These are phyloP conservation scores for Enteromius anoplus DNA, from an alignment of 2,797 vertebrate genomes.

Conservation along the genomic window DNA sequence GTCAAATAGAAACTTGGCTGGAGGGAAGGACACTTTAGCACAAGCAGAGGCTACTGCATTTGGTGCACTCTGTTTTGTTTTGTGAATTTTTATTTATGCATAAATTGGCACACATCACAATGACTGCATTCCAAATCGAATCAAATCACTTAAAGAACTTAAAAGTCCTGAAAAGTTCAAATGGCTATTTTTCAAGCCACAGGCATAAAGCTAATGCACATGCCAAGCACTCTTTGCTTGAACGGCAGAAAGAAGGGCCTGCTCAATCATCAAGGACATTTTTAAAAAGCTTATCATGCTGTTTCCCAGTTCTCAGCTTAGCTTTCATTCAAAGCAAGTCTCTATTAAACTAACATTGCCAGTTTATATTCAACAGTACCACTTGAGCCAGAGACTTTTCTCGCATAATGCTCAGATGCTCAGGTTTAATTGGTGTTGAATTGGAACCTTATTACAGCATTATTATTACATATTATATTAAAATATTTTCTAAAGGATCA, in stretches of 20 bases:
- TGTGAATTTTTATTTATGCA: neutral
- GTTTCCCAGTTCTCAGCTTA: slow-evolving; percentile 31
- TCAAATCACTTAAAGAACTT: slow-evolving; percentile 17
- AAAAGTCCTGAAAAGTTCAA: slow-evolving; percentile 37
- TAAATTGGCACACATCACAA: slow-evolving; percentile 24
- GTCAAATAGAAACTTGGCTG: slow-evolving; percentile 21
- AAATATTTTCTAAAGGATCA: neutral
- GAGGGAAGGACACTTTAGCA: slow-evolving; percentile 31
- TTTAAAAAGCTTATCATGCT: slow-evolving; percentile 45
- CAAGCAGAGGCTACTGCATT: neutral
- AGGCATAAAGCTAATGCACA: slow-evolving; percentile 15
- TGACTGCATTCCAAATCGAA: slow-evolving; percentile 30
- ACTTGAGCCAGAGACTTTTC: neutral
- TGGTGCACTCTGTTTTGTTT: slow-evolving; percentile 24
- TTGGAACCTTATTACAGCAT: neutral
- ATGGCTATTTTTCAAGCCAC: slow-evolving; percentile 37
- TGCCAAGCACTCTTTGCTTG: slow-evolving; percentile 21
- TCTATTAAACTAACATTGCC: slow-evolving; percentile 6
- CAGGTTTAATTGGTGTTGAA: neutral
- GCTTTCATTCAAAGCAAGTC: slow-evolving; percentile 7
- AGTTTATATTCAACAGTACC: neutral
- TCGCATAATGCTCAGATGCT: neutral
- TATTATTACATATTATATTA: neutral
- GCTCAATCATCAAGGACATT: slow-evolving; percentile 37
- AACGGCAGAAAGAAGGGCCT: slow-evolving; percentile 6